phyloP scores from a whole-genome alignment of 2,113 vertebrate genomes.

The Dipodomys stephensi region DNA sequence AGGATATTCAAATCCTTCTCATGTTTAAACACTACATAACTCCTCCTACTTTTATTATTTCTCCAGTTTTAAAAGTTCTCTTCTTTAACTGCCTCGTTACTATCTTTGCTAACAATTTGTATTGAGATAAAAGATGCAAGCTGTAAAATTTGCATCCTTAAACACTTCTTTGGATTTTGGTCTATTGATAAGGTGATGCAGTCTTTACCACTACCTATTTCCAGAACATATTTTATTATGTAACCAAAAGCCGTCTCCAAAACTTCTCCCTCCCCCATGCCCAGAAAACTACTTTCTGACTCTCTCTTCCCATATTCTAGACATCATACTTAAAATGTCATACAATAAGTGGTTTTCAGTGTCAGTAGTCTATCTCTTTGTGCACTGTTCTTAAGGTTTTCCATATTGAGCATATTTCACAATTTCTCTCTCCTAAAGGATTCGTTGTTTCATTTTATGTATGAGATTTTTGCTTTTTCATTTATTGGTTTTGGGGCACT shows the following conservation, averaged over 20 bases:
- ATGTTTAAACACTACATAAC: background rate
- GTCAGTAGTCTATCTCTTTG: background rate
- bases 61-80: background rate
- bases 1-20: background rate
- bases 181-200: background rate
- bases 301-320: background rate
- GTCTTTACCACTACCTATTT: background rate
- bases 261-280: too few species aligned
- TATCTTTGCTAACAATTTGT: background rate
- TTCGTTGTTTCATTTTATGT: background rate
- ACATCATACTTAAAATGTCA: background rate
- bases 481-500: too few species aligned
- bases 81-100: background rate
- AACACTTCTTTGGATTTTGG: background rate
- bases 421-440: background rate
- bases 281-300: background rate
- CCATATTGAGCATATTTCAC: background rate
- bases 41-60: background rate
- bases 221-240: background rate
- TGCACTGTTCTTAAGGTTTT: background rate
- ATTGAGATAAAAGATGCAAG: background rate
- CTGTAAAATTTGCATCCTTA: background rate
- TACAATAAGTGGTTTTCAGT: background rate
- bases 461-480: background rate
- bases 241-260: accelerated